Evolutionary conservation across 2,113 vertebrate species (phyloP).

Genomic region (Eulemur macaco): DNA sequence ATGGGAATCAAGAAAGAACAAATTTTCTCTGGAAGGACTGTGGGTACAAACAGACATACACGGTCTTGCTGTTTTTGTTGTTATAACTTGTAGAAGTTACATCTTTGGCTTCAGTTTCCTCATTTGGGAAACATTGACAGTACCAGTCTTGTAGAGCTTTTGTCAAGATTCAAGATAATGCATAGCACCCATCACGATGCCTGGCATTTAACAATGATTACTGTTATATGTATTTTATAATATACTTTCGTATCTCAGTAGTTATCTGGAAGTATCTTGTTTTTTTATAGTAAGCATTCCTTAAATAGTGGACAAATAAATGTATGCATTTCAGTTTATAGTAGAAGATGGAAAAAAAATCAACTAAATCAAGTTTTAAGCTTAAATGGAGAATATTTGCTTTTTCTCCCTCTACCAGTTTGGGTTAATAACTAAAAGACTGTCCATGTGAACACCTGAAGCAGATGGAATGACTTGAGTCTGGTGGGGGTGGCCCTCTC

Average conservation of each 20-base stretch:
- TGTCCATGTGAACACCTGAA: background rate
- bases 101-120: constrained; percentile 30
- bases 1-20: background rate
- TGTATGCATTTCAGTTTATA: constrained; percentile 20
- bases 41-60: background rate
- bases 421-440: background rate
- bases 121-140: constrained; percentile 21
- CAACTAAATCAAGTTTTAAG: background rate
- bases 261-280: background rate
- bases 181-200: background rate
- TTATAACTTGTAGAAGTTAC: background rate
- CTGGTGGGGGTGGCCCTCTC: background rate
- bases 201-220: background rate
- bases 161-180: background rate
- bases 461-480: background rate
- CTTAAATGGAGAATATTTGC: constrained; percentile 18
- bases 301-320: constrained; percentile 21
- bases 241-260: background rate
- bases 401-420: background rate
- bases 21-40: constrained; percentile 39
- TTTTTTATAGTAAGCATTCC: constrained; percentile 17
- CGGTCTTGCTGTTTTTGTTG: background rate
- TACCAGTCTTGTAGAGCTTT: background rate
- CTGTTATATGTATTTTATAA: background rate
- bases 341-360: constrained; percentile 6